Conservation (phyloP, 2,888 invertebrate species). For the Acrobasis consociella region DNA sequence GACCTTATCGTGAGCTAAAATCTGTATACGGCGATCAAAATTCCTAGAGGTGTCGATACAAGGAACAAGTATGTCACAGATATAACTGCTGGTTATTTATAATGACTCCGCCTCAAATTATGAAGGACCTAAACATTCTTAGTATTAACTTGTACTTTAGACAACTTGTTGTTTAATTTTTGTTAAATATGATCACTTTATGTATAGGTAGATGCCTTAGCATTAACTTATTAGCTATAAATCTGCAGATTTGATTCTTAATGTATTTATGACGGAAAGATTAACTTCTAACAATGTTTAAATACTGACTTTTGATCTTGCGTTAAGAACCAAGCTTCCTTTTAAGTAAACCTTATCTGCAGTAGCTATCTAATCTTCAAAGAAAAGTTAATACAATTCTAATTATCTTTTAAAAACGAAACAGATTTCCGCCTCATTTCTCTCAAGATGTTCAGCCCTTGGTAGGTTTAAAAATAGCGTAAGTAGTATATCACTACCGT, state of each 20-base stretch:
- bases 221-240: too few relatives aligned
- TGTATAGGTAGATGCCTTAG: too few relatives aligned
- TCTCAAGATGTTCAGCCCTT: constrained; percentile 14
- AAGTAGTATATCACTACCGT: constrained; percentile 68
- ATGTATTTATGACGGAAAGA: neutral
- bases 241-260: too few relatives aligned
- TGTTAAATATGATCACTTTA: too few relatives aligned
- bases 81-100: constrained; percentile 50
- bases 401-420: constrained; percentile 18
- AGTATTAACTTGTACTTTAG: neutral
- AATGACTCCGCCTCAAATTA: constrained; percentile 44
- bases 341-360: neutral
- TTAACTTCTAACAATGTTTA: neutral
- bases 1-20: constrained; percentile 66
- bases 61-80: constrained; percentile 61
- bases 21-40: constrained; percentile 72
- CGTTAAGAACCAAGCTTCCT: neutral
- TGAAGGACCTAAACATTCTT: constrained; percentile 20
- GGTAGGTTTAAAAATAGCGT: constrained; percentile 57
- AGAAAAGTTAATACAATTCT: constrained; percentile 6
- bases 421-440: constrained; percentile 23
- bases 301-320: neutral
- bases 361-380: constrained; percentile 2
- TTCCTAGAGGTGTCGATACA: constrained; percentile 82
- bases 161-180: too few relatives aligned